These are phyloP conservation scores for Odocoileus virginianus DNA, from an alignment of 2,113 vertebrate genomes.

Conservation along the genomic window DNA sequence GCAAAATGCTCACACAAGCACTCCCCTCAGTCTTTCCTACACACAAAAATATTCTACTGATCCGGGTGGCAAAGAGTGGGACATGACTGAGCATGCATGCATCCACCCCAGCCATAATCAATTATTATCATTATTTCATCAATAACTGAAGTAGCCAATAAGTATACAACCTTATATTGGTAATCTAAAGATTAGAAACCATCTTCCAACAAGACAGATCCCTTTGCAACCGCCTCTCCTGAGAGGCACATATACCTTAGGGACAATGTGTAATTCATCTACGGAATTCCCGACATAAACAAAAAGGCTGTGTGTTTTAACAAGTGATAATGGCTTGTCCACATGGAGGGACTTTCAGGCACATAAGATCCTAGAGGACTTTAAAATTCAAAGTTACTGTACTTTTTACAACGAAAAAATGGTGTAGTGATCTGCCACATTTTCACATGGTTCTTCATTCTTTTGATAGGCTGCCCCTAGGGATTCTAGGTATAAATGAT, in stretches of 20 bases:
- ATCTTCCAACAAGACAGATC: not conserved
- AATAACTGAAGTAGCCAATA: not conserved
- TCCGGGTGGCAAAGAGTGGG: not conserved
- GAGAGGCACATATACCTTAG: not conserved
- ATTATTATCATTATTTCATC: not conserved
- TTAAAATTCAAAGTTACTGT: constrained; percentile 66
- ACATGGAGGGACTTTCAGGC: not conserved
- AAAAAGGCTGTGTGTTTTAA: constrained; percentile 38
- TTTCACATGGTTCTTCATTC: not conserved
- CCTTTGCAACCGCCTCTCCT: not conserved
- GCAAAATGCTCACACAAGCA: not conserved
- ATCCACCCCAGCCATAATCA: not conserved
- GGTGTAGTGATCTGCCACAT: not conserved
- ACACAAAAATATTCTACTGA: not conserved
- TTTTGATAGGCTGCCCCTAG: not conserved
- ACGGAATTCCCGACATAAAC: not conserved
- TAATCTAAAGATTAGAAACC: constrained; percentile 4
- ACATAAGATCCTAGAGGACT: constrained; percentile 61
- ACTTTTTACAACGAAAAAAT: constrained; percentile 43
- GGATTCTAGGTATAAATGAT: not conserved
- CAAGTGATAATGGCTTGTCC: constrained; percentile 6
- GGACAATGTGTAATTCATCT: not conserved
- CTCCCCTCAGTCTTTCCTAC: not conserved
- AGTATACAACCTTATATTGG: not conserved
- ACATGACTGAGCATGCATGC: not conserved